These are phyloP conservation scores for Papilio glaucus DNA, from an alignment of 1,140 invertebrate species.

Conservation along the genomic window DNA sequence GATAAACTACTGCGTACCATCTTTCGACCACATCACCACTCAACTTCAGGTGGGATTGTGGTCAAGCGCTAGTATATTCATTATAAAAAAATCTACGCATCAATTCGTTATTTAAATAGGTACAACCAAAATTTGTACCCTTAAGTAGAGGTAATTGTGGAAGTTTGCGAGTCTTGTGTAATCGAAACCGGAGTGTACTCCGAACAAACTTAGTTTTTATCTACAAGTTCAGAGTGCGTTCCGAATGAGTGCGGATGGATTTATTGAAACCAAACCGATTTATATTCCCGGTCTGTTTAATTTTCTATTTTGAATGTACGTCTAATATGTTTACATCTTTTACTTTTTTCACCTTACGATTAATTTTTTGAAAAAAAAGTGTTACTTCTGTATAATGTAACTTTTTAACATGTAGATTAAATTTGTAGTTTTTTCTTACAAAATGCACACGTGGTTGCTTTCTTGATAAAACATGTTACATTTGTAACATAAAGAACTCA, in stretches of 20 bases:
- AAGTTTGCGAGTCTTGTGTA: constrained; percentile 66
- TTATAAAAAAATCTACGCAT: too few species aligned
- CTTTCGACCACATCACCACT: too few species aligned
- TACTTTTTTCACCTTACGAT: constrained; percentile 6
- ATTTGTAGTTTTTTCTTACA: not conserved
- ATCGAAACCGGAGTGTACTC: constrained; percentile 58
- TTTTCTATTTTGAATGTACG: constrained; percentile 33
- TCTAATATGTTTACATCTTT: constrained; percentile 16
- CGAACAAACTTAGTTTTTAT: constrained; percentile 72
- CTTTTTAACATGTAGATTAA: not conserved
- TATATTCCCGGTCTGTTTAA: constrained; percentile 34
- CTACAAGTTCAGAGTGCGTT: constrained; percentile 63
- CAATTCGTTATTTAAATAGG: constrained; percentile 67
- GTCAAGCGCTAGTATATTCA: too few species aligned
- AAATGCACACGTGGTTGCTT: not conserved
- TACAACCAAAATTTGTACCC: constrained; percentile 67
- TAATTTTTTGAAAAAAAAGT: not conserved
- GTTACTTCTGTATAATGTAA: not conserved
- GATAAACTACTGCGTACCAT: too few species aligned
- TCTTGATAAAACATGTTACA: too few species aligned
- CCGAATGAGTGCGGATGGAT: constrained; percentile 55
- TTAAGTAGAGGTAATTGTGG: constrained; percentile 69
- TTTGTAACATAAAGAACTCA: too few species aligned
- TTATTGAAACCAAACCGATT: constrained; percentile 61
- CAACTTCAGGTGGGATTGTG: too few species aligned